These are phyloP conservation scores for Mycetomoellerius zeteki DNA, from an alignment of 1,140 invertebrate genomes.

Conservation along the genomic window DNA sequence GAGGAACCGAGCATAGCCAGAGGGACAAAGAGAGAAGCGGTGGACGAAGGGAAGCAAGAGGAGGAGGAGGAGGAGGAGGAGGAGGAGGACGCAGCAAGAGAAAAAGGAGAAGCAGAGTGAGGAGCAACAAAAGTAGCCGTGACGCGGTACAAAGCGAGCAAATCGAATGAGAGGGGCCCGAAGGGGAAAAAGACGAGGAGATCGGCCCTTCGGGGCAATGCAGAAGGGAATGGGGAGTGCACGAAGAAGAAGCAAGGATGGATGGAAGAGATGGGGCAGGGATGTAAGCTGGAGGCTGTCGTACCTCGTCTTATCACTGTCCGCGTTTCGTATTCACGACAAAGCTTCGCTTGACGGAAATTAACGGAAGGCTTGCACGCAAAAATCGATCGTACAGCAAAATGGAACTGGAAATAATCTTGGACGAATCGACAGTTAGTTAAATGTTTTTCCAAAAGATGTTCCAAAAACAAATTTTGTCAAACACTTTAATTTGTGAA, in stretches of 20 bases:
- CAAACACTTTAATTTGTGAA: no score
- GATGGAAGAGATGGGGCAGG: slow-evolving; percentile 62
- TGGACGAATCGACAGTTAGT: background rate
- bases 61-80: slow-evolving; percentile 44
- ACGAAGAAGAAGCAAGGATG: slow-evolving; percentile 60
- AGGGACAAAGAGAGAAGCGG: slow-evolving; percentile 40
- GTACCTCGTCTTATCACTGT: slow-evolving; percentile 54
- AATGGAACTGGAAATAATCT: background rate
- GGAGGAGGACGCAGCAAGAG: slow-evolving; percentile 58
- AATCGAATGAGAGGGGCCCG: slow-evolving; percentile 65
- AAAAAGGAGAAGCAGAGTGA: slow-evolving; percentile 71
- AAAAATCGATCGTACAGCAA: background rate
- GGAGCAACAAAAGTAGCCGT: slow-evolving; percentile 81
- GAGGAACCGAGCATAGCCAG: slow-evolving; percentile 32
- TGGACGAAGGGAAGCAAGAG: slow-evolving; percentile 51
- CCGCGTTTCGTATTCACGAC: slow-evolving; percentile 12
- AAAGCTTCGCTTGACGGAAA: background rate
- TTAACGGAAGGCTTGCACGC: background rate
- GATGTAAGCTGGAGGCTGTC: slow-evolving; percentile 70
- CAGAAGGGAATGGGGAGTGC: slow-evolving; percentile 71
- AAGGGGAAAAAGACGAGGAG: slow-evolving; percentile 77
- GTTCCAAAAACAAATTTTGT: background rate
- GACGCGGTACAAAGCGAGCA: slow-evolving; percentile 77
- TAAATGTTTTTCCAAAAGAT: background rate
- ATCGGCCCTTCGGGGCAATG: slow-evolving; percentile 69